Evolutionary conservation across 2,797 vertebrate species (phyloP).

Genomic region (Macroramphosus scolopax): DNA sequence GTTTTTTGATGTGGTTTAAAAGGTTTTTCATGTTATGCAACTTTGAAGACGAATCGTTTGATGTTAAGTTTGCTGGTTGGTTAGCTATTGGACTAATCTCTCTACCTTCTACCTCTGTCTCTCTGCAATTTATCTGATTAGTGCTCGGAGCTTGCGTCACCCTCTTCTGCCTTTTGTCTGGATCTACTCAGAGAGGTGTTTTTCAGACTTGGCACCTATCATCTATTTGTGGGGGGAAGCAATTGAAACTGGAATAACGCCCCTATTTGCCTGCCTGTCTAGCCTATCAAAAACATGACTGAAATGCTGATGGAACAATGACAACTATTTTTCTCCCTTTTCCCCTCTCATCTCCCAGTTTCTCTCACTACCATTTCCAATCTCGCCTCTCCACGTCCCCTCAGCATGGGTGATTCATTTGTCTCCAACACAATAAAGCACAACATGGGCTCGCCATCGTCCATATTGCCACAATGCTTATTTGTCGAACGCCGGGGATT

Average conservation of each 20-base stretch:
- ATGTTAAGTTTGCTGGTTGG: constrained; percentile 73
- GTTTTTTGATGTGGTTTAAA: constrained; percentile 74
- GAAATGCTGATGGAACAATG: constrained; percentile 74
- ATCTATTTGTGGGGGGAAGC: constrained; percentile 66
- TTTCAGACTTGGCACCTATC: constrained; percentile 65
- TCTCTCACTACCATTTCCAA: constrained; percentile 68
- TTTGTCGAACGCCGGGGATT: constrained; percentile 67
- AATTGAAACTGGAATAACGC: constrained; percentile 65
- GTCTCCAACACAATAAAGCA: constrained; percentile 72
- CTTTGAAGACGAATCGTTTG: constrained; percentile 76
- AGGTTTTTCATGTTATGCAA: constrained; percentile 72
- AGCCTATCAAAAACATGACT: constrained; percentile 61
- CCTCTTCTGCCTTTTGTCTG: constrained; percentile 58
- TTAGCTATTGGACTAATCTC: constrained; percentile 71
- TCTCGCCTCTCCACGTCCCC: constrained; percentile 63
- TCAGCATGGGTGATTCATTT: constrained; percentile 78
- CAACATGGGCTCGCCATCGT: constrained; percentile 61
- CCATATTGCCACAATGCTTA: constrained; percentile 73
- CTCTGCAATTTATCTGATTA: constrained; percentile 65
- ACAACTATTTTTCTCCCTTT: constrained; percentile 52
- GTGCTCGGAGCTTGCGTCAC: constrained; percentile 47
- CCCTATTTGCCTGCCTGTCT: constrained; percentile 71
- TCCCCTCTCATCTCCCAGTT: constrained; percentile 48
- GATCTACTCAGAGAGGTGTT: constrained; percentile 54
- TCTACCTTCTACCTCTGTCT: constrained; percentile 47